phyloP scores from a whole-genome alignment of 2,888 invertebrate genomes.

The Philhelius pedissequus region DNA sequence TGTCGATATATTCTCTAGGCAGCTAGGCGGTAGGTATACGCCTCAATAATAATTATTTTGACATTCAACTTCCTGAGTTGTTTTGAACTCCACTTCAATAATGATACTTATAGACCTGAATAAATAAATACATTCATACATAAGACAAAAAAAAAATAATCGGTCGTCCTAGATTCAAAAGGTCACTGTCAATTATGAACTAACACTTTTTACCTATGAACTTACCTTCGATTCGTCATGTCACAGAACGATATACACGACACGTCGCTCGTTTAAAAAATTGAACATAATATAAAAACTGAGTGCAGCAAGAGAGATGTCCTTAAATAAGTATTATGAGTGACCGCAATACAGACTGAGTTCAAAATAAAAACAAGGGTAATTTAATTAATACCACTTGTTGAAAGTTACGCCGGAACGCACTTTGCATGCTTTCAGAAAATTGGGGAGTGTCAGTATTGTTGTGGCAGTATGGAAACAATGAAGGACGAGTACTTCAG shows the following conservation, averaged over 20 bases:
- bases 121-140: no score
- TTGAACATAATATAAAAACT: no score
- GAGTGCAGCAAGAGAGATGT: not conserved
- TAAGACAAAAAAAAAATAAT: not conserved
- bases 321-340: not conserved
- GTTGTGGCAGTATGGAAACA: no score
- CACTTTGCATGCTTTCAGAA: not conserved
- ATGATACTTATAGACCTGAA: not conserved
- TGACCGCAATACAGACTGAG: not conserved
- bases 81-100: not conserved
- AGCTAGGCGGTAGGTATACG: no score
- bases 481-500: not conserved
- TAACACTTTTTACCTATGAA: not conserved
- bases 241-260: not conserved
- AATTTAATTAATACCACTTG: constrained; percentile 4
- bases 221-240: not conserved
- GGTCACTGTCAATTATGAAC: not conserved
- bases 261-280: not conserved
- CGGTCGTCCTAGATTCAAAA: not conserved
- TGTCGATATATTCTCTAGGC: no score
- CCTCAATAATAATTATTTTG: not conserved
- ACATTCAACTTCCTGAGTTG: not conserved
- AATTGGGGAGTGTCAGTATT: not conserved
- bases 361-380: not conserved
- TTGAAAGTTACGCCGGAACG: not conserved